Conservation (phyloP, 2,113 vertebrate genomes). For the Chrysochloris asiatica region DNA sequence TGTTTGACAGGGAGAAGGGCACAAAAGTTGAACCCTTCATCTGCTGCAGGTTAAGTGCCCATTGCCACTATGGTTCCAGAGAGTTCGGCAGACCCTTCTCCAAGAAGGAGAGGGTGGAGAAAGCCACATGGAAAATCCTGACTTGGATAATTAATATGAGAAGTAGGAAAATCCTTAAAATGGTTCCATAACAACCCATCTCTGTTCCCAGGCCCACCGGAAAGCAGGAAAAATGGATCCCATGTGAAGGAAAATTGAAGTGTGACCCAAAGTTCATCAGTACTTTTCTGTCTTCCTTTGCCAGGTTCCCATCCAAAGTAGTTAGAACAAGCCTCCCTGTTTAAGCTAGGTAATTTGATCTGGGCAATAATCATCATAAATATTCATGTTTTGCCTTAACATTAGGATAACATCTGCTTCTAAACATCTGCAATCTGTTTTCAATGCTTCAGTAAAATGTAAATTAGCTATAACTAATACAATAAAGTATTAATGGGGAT, state of each 20-base stretch:
- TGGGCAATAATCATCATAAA: constrained; percentile 87
- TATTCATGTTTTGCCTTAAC: constrained; percentile 90
- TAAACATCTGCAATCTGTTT: constrained; percentile 91
- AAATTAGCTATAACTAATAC: constrained; percentile 91
- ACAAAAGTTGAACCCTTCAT: not conserved
- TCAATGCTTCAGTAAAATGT: constrained; percentile 89
- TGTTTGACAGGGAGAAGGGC: not conserved
- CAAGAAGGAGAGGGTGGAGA: not conserved
- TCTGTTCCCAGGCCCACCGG: constrained; percentile 74
- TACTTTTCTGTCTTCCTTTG: constrained; percentile 82
- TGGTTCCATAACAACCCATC: constrained; percentile 77
- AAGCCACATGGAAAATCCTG: constrained; percentile 70
- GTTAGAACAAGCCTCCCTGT: constrained; percentile 80
- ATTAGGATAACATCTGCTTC: constrained; percentile 91
- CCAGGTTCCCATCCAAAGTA: constrained; percentile 77
- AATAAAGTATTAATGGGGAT: constrained; percentile 89
- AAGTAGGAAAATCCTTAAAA: constrained; percentile 68
- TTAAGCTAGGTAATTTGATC: constrained; percentile 84
- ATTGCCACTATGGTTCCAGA: not conserved
- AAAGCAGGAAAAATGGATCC: constrained; percentile 64
- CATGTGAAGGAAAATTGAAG: constrained; percentile 77
- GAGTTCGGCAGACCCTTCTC: constrained; percentile 29
- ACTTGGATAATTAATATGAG: constrained; percentile 46
- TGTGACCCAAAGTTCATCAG: constrained; percentile 68
- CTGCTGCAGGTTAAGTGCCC: not conserved